Percentiles rank a stretch among this genome's conserved stretches.
These are phyloP conservation scores for Yoshiicerus persimilis DNA, from an alignment of 1,140 invertebrate genomes.

Conservation along the genomic window DNA sequence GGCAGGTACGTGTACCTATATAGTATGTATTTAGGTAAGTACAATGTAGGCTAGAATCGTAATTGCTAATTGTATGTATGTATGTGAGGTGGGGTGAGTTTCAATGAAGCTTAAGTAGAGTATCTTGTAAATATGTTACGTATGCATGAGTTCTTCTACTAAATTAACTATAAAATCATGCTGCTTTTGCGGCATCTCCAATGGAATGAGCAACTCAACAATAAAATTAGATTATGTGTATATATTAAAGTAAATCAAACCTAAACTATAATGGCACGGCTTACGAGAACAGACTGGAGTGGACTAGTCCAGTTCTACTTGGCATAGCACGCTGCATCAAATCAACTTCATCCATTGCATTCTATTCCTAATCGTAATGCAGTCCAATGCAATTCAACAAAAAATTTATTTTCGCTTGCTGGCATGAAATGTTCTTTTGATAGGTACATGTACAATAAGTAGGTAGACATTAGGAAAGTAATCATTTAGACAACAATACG, in stretches of 20 bases:
- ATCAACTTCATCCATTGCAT: not conserved
- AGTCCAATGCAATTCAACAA: not conserved
- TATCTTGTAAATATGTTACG: not conserved
- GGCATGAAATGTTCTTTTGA: not conserved
- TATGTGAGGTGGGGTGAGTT: not conserved
- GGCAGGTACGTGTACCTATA: too few relatives aligned
- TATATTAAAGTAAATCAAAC: not conserved
- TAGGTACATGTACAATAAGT: not conserved
- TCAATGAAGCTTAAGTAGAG: not conserved
- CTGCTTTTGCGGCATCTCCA: not conserved
- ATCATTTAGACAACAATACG: not conserved
- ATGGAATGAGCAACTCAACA: not conserved
- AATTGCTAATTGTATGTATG: slow-evolving; percentile 6
- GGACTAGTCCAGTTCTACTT: not conserved
- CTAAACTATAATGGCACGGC: not conserved
- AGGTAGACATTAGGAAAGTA: not conserved
- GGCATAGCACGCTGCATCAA: not conserved
- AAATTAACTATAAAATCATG: not conserved
- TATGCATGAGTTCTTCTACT: not conserved
- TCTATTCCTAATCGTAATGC: not conserved
- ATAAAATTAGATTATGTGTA: slow-evolving; percentile 7
- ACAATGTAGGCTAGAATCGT: not conserved
- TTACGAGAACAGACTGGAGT: too few relatives aligned
- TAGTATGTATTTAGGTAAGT: too few relatives aligned
- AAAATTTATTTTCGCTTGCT: not conserved